Evolutionary conservation across 1,140 invertebrate species (phyloP), one percentile per base, ranked within the genome.

Genomic region (Bacillus rossius): DNA sequence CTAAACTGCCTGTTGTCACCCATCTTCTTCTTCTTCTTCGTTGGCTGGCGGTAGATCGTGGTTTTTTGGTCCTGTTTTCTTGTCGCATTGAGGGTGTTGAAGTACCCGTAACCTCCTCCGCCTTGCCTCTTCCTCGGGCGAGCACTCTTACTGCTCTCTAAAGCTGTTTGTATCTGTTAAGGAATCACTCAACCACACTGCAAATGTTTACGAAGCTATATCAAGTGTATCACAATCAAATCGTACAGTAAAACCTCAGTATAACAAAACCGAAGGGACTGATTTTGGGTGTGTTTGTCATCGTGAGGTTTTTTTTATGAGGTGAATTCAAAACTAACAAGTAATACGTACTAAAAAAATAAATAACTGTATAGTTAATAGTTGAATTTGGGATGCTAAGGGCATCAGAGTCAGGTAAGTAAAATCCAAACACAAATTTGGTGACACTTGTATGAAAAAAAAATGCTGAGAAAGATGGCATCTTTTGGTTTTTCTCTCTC

Each of bases 71-170:
- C 72, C 51, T 72, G 80, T 63, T 75, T 83, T 61, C 51, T 73
- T 74, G 25, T 71, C 69, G 63, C 61, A 65, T 89, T 89, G 65
- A 87, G 73, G 23, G 78, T 78, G 59, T 88, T 89, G 65, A 84
- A 88, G 61, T 82, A 82, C 22, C 88, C 88, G 67, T 84, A 89
- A 40, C 89, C 89, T n/a, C 88, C 88, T 8, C 87, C 88, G 10
- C 87, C 88, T 64, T 84, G 79, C 45, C 85, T 78, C 70, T 90
- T 91, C 42, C 85, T 75, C n/a, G 85, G 84, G 22, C 86, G 78
- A 26, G 81, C 79, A 54, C 76, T 71, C 63, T 83, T 89, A 70
- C 73, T 82, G 59, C 64, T 73, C 67, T 70, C 80, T 65, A 81
- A 82, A 34, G 29, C 26, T 84, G 80, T 81, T 60, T 49, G 47